Evolutionary conservation across 2,113 vertebrate species (phyloP).

Genomic region (Probosciger aterrimus): DNA sequence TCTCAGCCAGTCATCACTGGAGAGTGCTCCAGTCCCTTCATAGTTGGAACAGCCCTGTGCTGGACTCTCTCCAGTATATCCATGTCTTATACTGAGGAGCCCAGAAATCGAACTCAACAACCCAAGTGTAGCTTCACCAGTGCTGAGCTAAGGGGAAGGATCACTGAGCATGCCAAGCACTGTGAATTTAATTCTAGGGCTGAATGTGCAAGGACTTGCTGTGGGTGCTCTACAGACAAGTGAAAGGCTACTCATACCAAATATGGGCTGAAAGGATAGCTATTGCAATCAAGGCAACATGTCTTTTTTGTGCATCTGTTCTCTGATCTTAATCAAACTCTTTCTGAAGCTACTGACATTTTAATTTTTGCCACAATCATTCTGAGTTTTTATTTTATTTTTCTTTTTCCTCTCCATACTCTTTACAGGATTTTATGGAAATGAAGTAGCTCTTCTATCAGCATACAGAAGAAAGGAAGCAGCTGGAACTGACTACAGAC

Average conservation of each 20-base stretch:
- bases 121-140: not conserved
- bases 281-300: not conserved
- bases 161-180: fast-evolving
- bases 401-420: not conserved
- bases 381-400: not conserved
- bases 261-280: not conserved
- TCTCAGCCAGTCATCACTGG: not conserved
- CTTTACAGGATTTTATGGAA: not conserved
- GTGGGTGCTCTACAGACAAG: not conserved
- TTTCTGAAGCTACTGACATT: not conserved
- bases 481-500: not conserved
- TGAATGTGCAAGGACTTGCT: not conserved
- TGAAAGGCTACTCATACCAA: not conserved
- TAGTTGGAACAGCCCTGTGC: not conserved
- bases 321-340: not conserved
- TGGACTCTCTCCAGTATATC: not conserved
- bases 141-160: not conserved
- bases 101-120: not conserved
- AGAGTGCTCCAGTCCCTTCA: not conserved
- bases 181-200: not conserved
- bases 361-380: not conserved
- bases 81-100: not conserved
- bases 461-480: conserved; percentile 16
- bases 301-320: not conserved
- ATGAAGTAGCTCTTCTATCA: conserved; percentile 5